Conservation (phyloP, 2,113 vertebrate species). For the Thermophis baileyi region DNA sequence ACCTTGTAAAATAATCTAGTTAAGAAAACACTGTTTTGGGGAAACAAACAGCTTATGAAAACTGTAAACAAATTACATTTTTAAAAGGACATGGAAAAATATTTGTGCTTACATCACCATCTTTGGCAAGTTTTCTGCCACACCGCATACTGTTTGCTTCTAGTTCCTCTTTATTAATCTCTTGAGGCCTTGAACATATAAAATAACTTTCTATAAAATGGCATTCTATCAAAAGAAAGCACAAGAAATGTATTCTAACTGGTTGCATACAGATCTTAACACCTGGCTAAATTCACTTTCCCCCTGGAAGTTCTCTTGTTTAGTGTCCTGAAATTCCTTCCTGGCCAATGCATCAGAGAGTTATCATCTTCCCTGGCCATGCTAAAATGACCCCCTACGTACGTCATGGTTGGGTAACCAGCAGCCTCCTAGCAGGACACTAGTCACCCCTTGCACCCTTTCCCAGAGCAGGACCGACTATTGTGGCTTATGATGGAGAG, state of each 20-base stretch:
- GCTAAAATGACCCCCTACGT: background rate
- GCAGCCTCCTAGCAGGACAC: background rate
- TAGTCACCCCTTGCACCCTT: too few relatives aligned
- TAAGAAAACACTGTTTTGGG: background rate
- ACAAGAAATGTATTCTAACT: background rate
- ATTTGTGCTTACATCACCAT: constrained; percentile 87
- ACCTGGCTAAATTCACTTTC: too few relatives aligned
- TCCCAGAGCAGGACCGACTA: too few relatives aligned
- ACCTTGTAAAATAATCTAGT: background rate
- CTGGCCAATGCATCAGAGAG: background rate
- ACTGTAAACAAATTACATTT: background rate
- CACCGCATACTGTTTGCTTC: constrained; percentile 94
- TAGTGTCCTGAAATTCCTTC: background rate
- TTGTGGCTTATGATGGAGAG: too few relatives aligned
- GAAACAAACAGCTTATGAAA: background rate
- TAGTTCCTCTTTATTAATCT: constrained; percentile 91
- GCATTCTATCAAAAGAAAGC: rapidly evolving
- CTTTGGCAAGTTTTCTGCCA: constrained; percentile 91
- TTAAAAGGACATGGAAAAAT: background rate
- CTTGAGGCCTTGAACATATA: constrained; percentile 80
- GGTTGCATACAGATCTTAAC: background rate
- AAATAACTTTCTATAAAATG: constrained; percentile 12
- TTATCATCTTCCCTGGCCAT: background rate
- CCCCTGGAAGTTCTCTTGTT: background rate
- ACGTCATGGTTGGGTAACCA: background rate